phyloP scores from a whole-genome alignment of 2,888 invertebrate species.

The Alloplasta piceator region DNA sequence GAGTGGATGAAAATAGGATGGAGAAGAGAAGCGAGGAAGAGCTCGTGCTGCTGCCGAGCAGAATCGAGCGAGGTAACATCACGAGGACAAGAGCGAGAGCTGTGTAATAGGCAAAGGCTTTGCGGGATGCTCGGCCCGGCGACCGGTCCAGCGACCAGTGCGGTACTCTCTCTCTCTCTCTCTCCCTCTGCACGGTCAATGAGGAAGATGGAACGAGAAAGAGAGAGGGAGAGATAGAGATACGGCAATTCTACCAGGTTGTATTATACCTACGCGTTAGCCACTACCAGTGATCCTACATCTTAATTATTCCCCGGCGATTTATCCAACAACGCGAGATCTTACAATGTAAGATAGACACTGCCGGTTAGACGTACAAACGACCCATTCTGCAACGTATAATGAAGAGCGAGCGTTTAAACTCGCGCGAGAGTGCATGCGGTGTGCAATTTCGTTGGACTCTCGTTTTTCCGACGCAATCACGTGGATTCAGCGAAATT shows the following conservation, averaged over 20 bases:
- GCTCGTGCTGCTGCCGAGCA: not conserved
- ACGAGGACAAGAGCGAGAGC: constrained; percentile 38
- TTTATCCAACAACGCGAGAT: constrained; percentile 63
- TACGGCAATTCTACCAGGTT: constrained; percentile 48
- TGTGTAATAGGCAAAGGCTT: constrained; percentile 15
- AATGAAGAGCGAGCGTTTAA: constrained; percentile 35
- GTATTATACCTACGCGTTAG: constrained; percentile 43
- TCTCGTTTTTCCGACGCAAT: too few relatives aligned
- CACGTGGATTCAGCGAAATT: too few relatives aligned
- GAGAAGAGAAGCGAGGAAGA: not conserved
- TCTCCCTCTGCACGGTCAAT: constrained; percentile 8
- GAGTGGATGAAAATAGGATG: not conserved
- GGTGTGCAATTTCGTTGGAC: too few relatives aligned
- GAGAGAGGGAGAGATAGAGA: constrained; percentile 34
- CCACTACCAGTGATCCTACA: constrained; percentile 56
- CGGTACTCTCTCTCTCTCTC: not conserved
- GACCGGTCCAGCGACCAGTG: constrained; percentile 50
- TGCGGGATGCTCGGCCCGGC: constrained; percentile 51
- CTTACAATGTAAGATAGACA: constrained; percentile 60
- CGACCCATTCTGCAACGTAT: constrained; percentile 31
- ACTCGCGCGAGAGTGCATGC: constrained; percentile 6
- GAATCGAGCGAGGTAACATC: constrained; percentile 40
- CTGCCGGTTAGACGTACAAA: constrained; percentile 1
- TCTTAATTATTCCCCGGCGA: constrained; percentile 62
- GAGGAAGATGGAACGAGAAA: constrained; percentile 30